Evolutionary conservation across 2,113 vertebrate species (phyloP).

Genomic region (Mus musculus): GRCm39 chr13:114149501-114150000

Average conservation of each 20-base stretch:
- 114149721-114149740: background rate
- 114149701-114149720: background rate
- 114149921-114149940: background rate
- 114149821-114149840: background rate
- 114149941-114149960: background rate
- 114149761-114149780: background rate
- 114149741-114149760: background rate
- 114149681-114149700: background rate
- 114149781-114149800: background rate
- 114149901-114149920: background rate
- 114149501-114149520: background rate
- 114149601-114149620: background rate
- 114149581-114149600: background rate
- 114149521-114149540: background rate
- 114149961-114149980: background rate
- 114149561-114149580: fast-evolving
- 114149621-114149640: background rate
- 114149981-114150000: background rate
- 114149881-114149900: background rate
- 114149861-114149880: background rate
- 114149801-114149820: background rate
- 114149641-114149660: background rate
- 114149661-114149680: background rate
- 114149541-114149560: background rate
- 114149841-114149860: background rate